Conservation (phyloP, 2,888 invertebrate species). For the Nycteola revayana region DNA sequence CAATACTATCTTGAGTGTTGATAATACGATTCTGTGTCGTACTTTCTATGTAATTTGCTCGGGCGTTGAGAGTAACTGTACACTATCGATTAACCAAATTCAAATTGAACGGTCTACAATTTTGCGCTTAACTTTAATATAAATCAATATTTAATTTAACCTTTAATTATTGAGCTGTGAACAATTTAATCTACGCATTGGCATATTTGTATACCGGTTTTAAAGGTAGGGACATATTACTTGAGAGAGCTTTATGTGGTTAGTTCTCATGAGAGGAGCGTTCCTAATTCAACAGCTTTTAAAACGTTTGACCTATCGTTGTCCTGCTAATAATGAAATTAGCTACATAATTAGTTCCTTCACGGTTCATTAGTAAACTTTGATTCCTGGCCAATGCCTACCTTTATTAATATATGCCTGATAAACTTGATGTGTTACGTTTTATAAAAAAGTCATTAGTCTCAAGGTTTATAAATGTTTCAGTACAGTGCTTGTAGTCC, state of each 20-base stretch:
- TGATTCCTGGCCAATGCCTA: too few species aligned
- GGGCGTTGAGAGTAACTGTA: too few species aligned
- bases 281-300: constrained; percentile 17
- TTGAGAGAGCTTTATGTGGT: constrained; percentile 6
- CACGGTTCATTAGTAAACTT: background rate
- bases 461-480: too few species aligned
- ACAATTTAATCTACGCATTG: constrained; percentile 38
- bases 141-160: constrained; percentile 44
- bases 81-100: too few species aligned
- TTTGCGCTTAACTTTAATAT: constrained; percentile 32
- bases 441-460: too few species aligned
- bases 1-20: too few species aligned
- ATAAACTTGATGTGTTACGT: too few species aligned
- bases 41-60: too few species aligned
- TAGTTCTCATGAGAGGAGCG: constrained; percentile 8
- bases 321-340: too few species aligned
- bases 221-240: constrained; percentile 11
- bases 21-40: too few species aligned
- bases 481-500: too few species aligned
- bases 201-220: constrained; percentile 25
- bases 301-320: constrained; percentile 16
- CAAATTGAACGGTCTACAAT: background rate
- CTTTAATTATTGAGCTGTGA: constrained; percentile 49
- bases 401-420: too few species aligned
- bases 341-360: background rate